Evolutionary conservation across 2,888 invertebrate species (phyloP).

Genomic region (Helobdella robusta): DNA sequence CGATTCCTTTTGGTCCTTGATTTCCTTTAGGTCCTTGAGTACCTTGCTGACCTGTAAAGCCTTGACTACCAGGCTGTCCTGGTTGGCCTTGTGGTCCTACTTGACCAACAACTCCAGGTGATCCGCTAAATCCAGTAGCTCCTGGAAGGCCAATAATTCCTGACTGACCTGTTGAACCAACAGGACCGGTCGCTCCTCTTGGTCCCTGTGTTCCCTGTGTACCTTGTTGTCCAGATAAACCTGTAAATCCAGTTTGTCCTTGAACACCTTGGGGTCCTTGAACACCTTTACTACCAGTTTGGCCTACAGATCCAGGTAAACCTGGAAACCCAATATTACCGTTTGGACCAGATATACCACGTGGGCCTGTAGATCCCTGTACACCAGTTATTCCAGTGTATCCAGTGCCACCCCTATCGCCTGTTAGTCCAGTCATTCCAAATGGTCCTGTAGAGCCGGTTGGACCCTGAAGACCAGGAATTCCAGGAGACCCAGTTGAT

Average conservation of each 20-base stretch:
- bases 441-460: constrained; percentile 28
- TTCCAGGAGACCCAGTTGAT: neutral
- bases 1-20: constrained; percentile 8
- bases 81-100: constrained; percentile 10
- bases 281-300: constrained; percentile 29
- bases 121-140: constrained; percentile 8
- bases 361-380: neutral
- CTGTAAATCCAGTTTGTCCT: constrained; percentile 29
- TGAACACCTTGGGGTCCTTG: constrained; percentile 22
- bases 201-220: constrained; percentile 27
- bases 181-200: too few species aligned
- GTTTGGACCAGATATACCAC: constrained; percentile 10
- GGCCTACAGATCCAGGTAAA: constrained; percentile 18
- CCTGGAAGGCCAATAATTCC: constrained; percentile 12
- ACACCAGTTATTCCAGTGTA: too few species aligned
- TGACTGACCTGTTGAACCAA: constrained; percentile 5
- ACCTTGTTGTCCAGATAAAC: constrained; percentile 24
- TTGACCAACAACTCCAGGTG: constrained; percentile 2
- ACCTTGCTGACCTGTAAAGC: constrained; percentile 22
- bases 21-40: constrained; percentile 26
- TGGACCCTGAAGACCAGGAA: constrained; percentile 23
- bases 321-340: constrained; percentile 18
- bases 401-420: too few species aligned
- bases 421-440: neutral
- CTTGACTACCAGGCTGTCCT: constrained; percentile 7